Conservation (phyloP, 2,797 vertebrate species). For the Tolypeutes matacus region DNA sequence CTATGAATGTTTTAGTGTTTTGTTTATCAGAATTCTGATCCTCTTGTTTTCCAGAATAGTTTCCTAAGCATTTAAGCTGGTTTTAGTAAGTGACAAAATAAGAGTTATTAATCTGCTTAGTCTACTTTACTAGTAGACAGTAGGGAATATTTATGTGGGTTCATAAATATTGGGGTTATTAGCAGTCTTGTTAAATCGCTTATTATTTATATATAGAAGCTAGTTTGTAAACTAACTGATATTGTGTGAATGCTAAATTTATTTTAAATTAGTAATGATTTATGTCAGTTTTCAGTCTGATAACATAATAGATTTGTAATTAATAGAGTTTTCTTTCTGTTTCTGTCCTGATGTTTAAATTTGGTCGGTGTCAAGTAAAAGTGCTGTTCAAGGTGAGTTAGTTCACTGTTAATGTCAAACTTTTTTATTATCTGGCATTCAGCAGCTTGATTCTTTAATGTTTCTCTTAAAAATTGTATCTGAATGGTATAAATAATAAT, state of each 20-base stretch:
- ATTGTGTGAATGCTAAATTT: constrained; percentile 47
- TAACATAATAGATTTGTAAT: constrained; percentile 71
- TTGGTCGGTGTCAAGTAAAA: constrained; percentile 65
- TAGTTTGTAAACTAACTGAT: constrained; percentile 48
- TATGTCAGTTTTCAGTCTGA: constrained; percentile 55
- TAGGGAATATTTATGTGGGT: constrained; percentile 13
- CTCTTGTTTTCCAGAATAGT: constrained; percentile 59
- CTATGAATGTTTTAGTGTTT: constrained; percentile 49
- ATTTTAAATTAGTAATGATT: constrained; percentile 64
- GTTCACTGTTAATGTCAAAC: constrained; percentile 59
- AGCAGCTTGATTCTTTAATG: constrained; percentile 1
- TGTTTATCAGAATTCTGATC: constrained; percentile 50
- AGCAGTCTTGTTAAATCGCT: constrained; percentile 18
- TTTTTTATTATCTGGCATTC: constrained; percentile 57
- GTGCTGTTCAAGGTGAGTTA: constrained; percentile 87
- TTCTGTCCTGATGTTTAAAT: constrained; percentile 70
- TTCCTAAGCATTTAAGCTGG: constrained; percentile 62
- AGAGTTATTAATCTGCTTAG: constrained; percentile 70
- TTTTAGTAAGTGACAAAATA: constrained; percentile 65
- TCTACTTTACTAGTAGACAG: constrained; percentile 58
- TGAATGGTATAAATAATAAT: constrained; percentile 49
- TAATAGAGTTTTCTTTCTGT: constrained; percentile 79
- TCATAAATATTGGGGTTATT: constrained; percentile 59
- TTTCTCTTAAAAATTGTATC: constrained; percentile 61
- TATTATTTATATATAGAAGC: constrained; percentile 36